These are phyloP conservation scores for Phylloscopus collybita DNA, from an alignment of 2,797 vertebrate genomes.

Conservation along the genomic window DNA sequence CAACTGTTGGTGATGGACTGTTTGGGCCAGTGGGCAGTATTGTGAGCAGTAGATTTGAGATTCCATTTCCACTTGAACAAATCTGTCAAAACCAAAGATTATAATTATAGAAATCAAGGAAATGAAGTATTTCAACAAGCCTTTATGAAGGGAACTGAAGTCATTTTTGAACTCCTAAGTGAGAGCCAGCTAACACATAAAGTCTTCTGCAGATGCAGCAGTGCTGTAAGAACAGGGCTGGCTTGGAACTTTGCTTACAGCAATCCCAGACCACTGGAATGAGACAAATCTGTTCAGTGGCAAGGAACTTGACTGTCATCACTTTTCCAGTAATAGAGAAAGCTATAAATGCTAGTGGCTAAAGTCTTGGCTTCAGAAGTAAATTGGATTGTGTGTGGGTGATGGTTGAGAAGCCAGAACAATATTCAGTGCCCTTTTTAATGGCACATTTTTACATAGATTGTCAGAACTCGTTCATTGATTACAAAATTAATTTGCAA, in stretches of 20 bases:
- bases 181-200: not conserved
- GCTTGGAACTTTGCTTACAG: not conserved
- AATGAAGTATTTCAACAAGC: not conserved
- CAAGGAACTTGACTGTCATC: not conserved
- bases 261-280: not conserved
- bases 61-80: not conserved
- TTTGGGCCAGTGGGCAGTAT: not conserved
- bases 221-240: not conserved
- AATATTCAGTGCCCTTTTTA: not conserved
- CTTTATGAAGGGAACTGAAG: not conserved
- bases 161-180: not conserved
- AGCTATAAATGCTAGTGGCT: not conserved
- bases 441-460: not conserved
- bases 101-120: not conserved
- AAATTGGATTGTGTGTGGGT: not conserved
- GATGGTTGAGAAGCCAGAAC: not conserved
- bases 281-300: not conserved
- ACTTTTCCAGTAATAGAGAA: not conserved
- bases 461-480: not conserved
- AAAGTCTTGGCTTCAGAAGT: not conserved
- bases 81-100: not conserved
- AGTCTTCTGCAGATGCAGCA: not conserved
- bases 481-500: not conserved
- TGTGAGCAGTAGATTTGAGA: not conserved
- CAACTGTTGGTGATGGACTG: rapidly evolving